Percentiles rank a stretch among this genome's conserved stretches.
Evolutionary conservation across 2,797 vertebrate species (phyloP).

Genomic region (Argentina silus): DNA sequence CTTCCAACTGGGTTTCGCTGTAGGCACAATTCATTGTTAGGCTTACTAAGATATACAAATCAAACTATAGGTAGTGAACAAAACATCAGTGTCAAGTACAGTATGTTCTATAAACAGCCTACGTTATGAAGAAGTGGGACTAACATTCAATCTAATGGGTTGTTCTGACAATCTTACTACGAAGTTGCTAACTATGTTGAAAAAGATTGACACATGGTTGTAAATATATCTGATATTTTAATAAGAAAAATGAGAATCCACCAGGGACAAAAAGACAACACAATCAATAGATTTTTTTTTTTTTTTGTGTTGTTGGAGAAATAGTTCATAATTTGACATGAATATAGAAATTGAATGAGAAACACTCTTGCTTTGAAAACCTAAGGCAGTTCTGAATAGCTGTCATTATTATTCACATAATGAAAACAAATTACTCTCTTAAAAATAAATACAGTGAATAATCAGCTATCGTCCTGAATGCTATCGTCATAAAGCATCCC

Average conservation of each 20-base stretch:
- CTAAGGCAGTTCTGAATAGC: conserved; percentile 2
- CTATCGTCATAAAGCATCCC: not conserved
- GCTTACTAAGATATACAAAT: too few relatives aligned
- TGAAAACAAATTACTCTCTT: conserved; percentile 16
- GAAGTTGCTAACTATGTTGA: too few relatives aligned
- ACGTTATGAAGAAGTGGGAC: too few relatives aligned
- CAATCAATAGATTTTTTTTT: conserved; percentile 9
- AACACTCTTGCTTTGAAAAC: conserved; percentile 11
- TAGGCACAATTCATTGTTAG: too few relatives aligned
- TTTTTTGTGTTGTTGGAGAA: conserved; percentile 19
- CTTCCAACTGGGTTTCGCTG: too few relatives aligned
- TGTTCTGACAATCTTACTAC: too few relatives aligned
- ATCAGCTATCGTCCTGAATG: not conserved
- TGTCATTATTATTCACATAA: conserved; percentile 3
- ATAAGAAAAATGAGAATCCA: conserved; percentile 36
- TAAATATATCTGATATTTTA: conserved; percentile 32
- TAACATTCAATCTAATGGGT: too few relatives aligned
- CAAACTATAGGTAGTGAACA: too few relatives aligned
- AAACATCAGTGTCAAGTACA: too few relatives aligned
- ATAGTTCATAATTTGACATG: conserved; percentile 16
- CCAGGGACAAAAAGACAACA: conserved; percentile 24
- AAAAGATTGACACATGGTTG: not conserved
- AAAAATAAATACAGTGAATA: conserved; percentile 3
- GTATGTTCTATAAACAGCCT: too few relatives aligned
- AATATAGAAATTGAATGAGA: conserved; percentile 16